Evolutionary conservation across 1,140 invertebrate species (phyloP), one percentile per base, ranked within the genome.

Genomic region (Drosophila parvula): DNA sequence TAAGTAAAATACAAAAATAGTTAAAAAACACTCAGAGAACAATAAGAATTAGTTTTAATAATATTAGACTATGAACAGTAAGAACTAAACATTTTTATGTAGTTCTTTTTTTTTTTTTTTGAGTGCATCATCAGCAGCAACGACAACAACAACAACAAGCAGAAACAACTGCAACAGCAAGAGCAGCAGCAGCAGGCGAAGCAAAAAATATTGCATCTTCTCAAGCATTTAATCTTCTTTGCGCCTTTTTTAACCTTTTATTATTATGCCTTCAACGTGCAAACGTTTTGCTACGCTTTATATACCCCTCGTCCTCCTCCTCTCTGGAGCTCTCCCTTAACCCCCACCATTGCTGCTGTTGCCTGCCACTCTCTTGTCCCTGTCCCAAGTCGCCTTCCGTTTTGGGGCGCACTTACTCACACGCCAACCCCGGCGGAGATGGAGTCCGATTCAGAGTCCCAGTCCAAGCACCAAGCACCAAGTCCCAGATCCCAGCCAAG

Each of bases 191-290:
- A 74, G 65, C 78, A 79, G 78, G 73, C 65, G 74, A 84, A 80
- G 60, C 65, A 68, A 79, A 81, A 89, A 90, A 90, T 89, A 90
- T 91, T 89, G 89, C 88, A 89, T 84, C 89, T 89, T 89, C 84
- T 81, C 80, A 84, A 90, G 84, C 88, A 84, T 91, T 90, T 90
- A 90, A 90, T 91, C 89, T 83, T 91, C 89, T 90, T 90, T 89
- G 84, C 84, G 84, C 84, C 84, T 89, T 90, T 89, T 89, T 89
- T 89, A 89, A 89, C 84, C 84, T 89, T 89, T 89, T 89, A 89
- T 89, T 89, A 89, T 89, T 89, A 89, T 89, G 84, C 84, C 84
- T 89, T 89, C 85, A 89, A 89, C 84, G 84, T 89, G 84, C 84
- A 89, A 89, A 89, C 84, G 84, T 89, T 89, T 89, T 89, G 84